These are phyloP conservation scores for Campoplex capitator DNA, from an alignment of 2,888 invertebrate genomes.

Conservation along the genomic window DNA sequence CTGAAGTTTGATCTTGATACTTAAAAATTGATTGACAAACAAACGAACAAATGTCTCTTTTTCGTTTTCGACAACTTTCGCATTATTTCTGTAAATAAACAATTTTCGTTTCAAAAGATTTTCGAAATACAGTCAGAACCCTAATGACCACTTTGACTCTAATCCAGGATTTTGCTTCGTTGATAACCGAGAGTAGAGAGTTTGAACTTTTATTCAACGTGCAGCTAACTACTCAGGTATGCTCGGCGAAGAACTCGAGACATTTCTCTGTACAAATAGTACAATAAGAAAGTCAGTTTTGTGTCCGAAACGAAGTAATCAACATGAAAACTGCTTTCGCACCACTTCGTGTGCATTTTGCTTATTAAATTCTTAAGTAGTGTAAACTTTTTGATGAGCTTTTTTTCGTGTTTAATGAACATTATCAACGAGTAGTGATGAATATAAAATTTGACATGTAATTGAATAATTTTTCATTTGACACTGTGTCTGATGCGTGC, in stretches of 20 bases:
- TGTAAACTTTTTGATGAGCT: background rate
- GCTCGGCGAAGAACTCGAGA: background rate
- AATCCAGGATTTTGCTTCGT: background rate
- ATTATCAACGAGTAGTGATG: background rate
- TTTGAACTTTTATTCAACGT: background rate
- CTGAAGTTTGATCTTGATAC: background rate
- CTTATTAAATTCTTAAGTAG: background rate
- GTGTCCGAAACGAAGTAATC: background rate
- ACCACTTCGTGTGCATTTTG: background rate
- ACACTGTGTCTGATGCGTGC: background rate
- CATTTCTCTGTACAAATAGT: background rate
- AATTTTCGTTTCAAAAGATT: background rate
- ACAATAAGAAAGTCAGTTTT: background rate
- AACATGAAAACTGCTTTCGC: slow-evolving; percentile 1
- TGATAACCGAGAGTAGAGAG: background rate
- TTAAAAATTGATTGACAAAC: background rate
- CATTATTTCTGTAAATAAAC: background rate
- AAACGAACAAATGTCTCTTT: background rate
- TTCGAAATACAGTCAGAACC: background rate
- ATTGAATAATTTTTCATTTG: background rate
- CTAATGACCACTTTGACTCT: background rate
- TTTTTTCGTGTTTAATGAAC: background rate
- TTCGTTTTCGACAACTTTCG: background rate
- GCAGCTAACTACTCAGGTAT: background rate
- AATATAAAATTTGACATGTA: background rate